Base-by-base conservation (phyloP, 2,888 invertebrate genomes). In the Scaeva pyrastri region DNA sequence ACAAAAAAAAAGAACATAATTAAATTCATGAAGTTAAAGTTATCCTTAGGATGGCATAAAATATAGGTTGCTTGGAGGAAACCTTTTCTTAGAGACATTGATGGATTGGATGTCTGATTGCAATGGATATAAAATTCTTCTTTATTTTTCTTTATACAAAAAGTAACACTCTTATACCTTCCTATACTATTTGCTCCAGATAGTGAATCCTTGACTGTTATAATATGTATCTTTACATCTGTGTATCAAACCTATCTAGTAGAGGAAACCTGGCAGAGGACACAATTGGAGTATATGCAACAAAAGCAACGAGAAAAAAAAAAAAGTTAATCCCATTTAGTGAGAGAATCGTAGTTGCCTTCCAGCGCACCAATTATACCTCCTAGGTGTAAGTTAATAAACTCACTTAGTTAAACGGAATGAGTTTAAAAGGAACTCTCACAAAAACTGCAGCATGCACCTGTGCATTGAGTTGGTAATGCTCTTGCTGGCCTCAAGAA, bases 321-420 rank as follows among this genome's bases (percentile, higher is more conserved):
- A 11, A 36, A 52, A 68, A n/a, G 16, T 1, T n/a, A 12, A 60
- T 41, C 43, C 8, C 50, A 72, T 41, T 58, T 43, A 39, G 70
- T 62, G 48, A 14, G 56, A 52, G 26, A 73, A 56, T 71, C 41
- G 58, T 36, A 60, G 19, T 55, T 74, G 45, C 56, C 55, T 70
- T 48, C 71, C 58, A 80, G 55, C 41, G 68, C 52, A 81, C n/a
- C 23, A 21, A 19, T 16, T n/a, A 1, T n/a, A n/a, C 14, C 23
- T n/a, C 1, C 43, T 2, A 48, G 11, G 11, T 23, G 14, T 73
- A 71, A 80, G 81, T 81, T 81, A 77, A 73, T 76, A 81, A 81
- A 73, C 77, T 86, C 86, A 82, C 73, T 86, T 80, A 85, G 77
- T 81, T 82, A 73, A 74, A 11, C 72, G 82, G 73, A n/a, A 86